Evolutionary conservation across 2,888 invertebrate genomes (phyloP).

Genomic region (Agrochola lota): DNA sequence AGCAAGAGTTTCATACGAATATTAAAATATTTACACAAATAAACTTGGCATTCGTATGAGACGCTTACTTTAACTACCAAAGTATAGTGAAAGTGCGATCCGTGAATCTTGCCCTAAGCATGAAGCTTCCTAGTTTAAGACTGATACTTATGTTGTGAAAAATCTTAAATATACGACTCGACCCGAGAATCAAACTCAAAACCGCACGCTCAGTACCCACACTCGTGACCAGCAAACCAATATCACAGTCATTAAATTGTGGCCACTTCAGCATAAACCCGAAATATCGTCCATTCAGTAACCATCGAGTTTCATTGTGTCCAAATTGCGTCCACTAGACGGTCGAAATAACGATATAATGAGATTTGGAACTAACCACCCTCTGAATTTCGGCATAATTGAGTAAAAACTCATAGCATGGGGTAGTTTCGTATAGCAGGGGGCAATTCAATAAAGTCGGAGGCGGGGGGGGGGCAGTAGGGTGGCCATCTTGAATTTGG

Average conservation of each 20-base stretch:
- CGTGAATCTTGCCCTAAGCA: background rate
- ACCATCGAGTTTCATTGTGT: constrained; percentile 52
- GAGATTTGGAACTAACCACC: constrained; percentile 63
- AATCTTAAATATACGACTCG: background rate
- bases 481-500: constrained; percentile 50
- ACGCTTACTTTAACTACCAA: too few relatives aligned
- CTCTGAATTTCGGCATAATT: constrained; percentile 60
- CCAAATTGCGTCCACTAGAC: constrained; percentile 50
- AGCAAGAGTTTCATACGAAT: too few relatives aligned
- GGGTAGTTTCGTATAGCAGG: constrained; percentile 59
- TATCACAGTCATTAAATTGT: constrained; percentile 30
- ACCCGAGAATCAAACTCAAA: background rate
- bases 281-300: constrained; percentile 19
- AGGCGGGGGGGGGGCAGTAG: constrained; percentile 9
- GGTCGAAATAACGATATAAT: constrained; percentile 59
- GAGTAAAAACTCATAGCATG: constrained; percentile 64
- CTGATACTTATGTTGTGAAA: background rate
- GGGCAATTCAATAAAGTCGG: constrained; percentile 59
- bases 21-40: too few relatives aligned
- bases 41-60: too few relatives aligned
- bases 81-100: background rate
- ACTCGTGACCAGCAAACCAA: constrained; percentile 19
- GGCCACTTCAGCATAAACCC: constrained; percentile 52
- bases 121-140: background rate
- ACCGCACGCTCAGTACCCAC: background rate